These are phyloP conservation scores for Pipistrellus pygmaeus DNA, from an alignment of 2,797 vertebrate genomes.

Conservation along the genomic window DNA sequence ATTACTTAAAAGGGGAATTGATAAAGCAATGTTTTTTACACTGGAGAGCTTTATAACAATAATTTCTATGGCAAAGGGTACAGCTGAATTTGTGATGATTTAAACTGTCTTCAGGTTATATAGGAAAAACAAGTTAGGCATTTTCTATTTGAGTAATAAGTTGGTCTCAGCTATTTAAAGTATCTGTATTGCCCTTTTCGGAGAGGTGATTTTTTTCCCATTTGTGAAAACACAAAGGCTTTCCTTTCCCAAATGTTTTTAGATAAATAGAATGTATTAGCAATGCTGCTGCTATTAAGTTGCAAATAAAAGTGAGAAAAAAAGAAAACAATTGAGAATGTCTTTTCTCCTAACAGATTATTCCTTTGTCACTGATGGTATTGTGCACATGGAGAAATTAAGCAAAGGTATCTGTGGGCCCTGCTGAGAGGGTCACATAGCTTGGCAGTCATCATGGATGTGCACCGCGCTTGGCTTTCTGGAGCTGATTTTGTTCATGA, in stretches of 20 bases:
- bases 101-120: neutral
- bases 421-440: neutral
- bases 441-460: neutral
- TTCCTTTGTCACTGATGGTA: neutral
- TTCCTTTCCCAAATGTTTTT: conserved; percentile 20
- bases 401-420: neutral
- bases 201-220: neutral
- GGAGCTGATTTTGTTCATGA: neutral
- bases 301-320: conserved; percentile 41
- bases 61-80: neutral
- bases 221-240: neutral
- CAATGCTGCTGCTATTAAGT: neutral
- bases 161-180: conserved; percentile 32
- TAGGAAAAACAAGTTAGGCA: conserved; percentile 25
- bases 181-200: neutral
- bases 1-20: neutral
- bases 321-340: neutral
- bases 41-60: neutral
- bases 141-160: conserved; percentile 36
- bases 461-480: neutral
- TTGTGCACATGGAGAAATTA: neutral
- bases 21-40: neutral
- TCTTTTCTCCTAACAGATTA: conserved; percentile 4
- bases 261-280: neutral
- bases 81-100: conserved; percentile 6